phyloP scores from a whole-genome alignment of 2,113 vertebrate genomes.

The Hemiprocne comata region DNA sequence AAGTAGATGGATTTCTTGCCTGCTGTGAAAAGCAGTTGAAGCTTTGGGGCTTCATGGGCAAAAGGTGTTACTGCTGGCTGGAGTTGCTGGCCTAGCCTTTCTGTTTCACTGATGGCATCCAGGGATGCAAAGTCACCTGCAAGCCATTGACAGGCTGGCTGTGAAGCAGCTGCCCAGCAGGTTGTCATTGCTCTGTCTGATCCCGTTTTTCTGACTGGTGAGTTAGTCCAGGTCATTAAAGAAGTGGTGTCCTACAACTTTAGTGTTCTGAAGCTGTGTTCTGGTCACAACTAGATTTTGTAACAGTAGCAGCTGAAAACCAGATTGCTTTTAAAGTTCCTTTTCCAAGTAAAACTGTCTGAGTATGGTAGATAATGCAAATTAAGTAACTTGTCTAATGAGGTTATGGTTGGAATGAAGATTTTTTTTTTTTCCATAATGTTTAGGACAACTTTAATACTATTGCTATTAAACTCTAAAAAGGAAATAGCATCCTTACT shows the following conservation, averaged over 20 bases:
- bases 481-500: no score
- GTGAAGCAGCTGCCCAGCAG: background rate
- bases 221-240: background rate
- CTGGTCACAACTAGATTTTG: background rate
- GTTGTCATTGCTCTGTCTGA: background rate
- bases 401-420: no score
- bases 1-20: background rate
- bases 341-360: background rate
- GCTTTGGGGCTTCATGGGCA: background rate
- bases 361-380: background rate
- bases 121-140: background rate
- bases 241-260: background rate
- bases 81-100: background rate
- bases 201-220: background rate
- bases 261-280: background rate
- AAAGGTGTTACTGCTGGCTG: background rate
- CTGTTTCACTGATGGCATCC: background rate
- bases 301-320: background rate
- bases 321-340: background rate
- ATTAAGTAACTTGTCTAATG: no score
- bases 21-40: background rate
- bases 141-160: background rate
- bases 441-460: no score
- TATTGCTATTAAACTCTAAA: no score
- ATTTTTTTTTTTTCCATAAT: no score